A percentile compares a stretch with the other conserved stretches of the same genome.
Evolutionary conservation across 1,140 invertebrate species (phyloP).

Genomic region (Lepidurus packardi): DNA sequence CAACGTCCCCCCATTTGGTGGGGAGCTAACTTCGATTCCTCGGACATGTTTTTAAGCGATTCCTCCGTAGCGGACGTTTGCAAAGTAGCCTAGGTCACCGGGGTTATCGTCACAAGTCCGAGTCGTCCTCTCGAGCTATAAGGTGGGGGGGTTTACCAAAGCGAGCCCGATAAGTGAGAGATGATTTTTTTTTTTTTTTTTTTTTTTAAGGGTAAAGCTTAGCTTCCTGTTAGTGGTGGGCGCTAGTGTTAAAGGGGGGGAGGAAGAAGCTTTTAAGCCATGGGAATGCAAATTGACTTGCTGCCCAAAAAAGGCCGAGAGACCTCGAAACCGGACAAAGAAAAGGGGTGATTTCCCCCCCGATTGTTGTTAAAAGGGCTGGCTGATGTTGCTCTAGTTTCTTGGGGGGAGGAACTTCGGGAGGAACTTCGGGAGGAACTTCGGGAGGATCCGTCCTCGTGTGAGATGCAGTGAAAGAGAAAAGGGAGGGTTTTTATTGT

Average conservation of each 20-base stretch:
- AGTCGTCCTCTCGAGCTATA: not conserved
- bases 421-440: not conserved
- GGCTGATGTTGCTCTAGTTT: conserved; percentile 19
- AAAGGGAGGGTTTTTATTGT: conserved; percentile 22
- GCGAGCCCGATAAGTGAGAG: not conserved
- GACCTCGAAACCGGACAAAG: not conserved
- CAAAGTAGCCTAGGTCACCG: conserved; percentile 1
- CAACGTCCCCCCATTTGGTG: not conserved
- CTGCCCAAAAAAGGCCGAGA: not conserved
- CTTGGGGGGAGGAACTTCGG: not conserved
- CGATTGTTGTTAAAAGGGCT: conserved; percentile 16
- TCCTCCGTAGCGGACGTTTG: not conserved
- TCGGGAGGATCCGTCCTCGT: not conserved
- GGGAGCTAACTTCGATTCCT: not conserved
- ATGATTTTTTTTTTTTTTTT: not conserved
- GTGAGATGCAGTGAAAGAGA: not conserved
- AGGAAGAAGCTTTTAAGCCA: not conserved
- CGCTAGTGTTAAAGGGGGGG: not conserved
- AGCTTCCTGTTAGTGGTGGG: not conserved
- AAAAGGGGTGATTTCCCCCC: not conserved
- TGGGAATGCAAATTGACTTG: not conserved
- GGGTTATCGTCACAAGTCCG: not conserved
- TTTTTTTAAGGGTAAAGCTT: not conserved
- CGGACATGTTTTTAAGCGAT: not conserved
- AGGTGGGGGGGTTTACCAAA: not conserved